Evolutionary conservation across 2,888 invertebrate genomes (phyloP).

Genomic region (Pocota personata): DNA sequence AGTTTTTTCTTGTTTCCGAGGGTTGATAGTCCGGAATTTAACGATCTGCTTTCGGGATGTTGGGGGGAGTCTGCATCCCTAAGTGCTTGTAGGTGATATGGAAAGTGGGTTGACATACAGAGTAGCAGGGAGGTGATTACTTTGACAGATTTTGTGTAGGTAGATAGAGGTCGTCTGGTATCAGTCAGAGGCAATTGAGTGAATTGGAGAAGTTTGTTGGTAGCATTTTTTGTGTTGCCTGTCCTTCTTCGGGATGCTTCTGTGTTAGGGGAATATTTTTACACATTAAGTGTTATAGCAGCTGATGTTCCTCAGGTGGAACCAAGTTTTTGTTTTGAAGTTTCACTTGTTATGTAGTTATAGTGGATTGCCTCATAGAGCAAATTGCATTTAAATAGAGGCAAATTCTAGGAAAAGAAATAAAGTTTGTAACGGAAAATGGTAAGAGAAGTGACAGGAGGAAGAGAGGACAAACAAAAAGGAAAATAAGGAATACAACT

Average conservation of each 20-base stretch:
- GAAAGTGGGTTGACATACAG: slow-evolving; percentile 21
- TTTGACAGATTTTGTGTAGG: slow-evolving; percentile 40
- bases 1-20: neutral
- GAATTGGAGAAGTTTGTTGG: slow-evolving; percentile 39
- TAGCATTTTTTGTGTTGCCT: neutral
- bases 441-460: neutral
- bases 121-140: slow-evolving; percentile 43
- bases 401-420: neutral
- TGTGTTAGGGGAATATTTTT: slow-evolving; percentile 8
- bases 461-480: neutral
- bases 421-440: neutral
- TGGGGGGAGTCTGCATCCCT: neutral
- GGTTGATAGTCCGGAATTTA: slow-evolving; percentile 43
- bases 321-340: slow-evolving; percentile 41
- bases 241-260: neutral
- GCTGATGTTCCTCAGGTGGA: slow-evolving; percentile 54
- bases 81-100: neutral
- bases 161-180: slow-evolving; percentile 1
- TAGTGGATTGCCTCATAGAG: slow-evolving; percentile 1
- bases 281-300: slow-evolving; percentile 35
- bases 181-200: slow-evolving; percentile 63
- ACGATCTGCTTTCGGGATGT: neutral
- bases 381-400: slow-evolving; percentile 40
- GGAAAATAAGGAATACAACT: neutral
- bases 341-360: slow-evolving; percentile 26